A percentile compares a stretch with the other conserved stretches of the same genome.
Evolutionary conservation across 2,113 vertebrate species (phyloP).

Genomic region (Melanotaenia duboulayi): DNA sequence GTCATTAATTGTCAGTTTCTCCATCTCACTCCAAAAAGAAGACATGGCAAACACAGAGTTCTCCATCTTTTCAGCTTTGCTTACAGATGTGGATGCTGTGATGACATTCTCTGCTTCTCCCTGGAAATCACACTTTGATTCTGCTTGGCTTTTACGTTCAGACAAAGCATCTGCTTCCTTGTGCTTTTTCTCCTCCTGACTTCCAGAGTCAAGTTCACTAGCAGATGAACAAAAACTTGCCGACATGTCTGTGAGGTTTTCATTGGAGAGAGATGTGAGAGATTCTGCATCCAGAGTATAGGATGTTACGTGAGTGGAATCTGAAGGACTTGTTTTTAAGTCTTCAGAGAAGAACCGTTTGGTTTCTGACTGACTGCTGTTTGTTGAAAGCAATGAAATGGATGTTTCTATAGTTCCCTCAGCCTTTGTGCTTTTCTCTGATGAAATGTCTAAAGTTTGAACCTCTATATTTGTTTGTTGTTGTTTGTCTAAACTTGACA

Average conservation of each 20-base stretch:
- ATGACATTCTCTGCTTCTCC: background rate
- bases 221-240: constrained; percentile 26
- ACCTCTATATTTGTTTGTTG: background rate
- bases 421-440: constrained; percentile 11
- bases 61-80: constrained; percentile 5
- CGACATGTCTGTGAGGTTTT: constrained; percentile 33
- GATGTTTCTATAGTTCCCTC: background rate
- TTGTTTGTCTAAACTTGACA: background rate
- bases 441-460: constrained; percentile 4
- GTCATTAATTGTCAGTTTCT: constrained; percentile 84
- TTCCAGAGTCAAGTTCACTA: constrained; percentile 7
- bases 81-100: constrained; percentile 18
- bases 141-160: constrained; percentile 11
- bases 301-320: constrained; percentile 18
- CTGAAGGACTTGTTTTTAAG: constrained; percentile 13
- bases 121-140: constrained; percentile 5
- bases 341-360: constrained; percentile 23
- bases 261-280: constrained; percentile 12
- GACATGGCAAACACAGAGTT: constrained; percentile 80
- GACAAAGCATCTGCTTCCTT: background rate
- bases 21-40: constrained; percentile 85
- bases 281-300: constrained; percentile 35
- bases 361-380: background rate
- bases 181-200: constrained; percentile 4
- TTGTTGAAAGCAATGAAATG: background rate